phyloP scores from a whole-genome alignment of 2,113 vertebrate genomes.

The Xenus cinereus region DNA sequence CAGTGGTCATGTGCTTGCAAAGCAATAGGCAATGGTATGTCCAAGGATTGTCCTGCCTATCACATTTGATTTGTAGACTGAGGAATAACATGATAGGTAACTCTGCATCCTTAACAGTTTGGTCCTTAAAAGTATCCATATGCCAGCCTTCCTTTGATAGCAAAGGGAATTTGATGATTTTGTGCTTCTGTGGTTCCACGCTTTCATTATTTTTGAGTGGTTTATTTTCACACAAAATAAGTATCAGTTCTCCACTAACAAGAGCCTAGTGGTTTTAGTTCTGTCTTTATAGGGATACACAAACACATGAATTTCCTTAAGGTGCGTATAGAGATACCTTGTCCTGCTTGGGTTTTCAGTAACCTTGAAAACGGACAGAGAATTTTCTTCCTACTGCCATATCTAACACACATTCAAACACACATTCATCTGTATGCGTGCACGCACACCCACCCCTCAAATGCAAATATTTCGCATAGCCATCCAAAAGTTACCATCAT shows the following conservation, averaged over 20 bases:
- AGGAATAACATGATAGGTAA: neutral
- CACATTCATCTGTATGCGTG: accelerated
- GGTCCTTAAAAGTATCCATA: neutral
- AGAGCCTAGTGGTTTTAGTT: neutral
- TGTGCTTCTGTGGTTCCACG: neutral
- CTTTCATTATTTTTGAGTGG: neutral
- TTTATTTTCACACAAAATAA: neutral
- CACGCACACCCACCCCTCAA: neutral
- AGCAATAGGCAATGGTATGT: neutral
- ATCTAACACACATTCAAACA: neutral
- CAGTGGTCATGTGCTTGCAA: neutral
- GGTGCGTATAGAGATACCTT: neutral
- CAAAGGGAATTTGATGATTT: neutral
- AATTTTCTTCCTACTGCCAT: neutral
- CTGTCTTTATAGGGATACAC: neutral
- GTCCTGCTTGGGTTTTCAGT: neutral
- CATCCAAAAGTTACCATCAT: neutral
- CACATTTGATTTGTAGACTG: neutral
- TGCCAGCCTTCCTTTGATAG: neutral
- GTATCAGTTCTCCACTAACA: neutral
- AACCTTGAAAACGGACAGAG: neutral
- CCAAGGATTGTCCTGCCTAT: neutral
- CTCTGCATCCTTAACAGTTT: neutral
- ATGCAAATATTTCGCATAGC: neutral
- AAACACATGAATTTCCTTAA: neutral